Evolutionary conservation across 2,113 vertebrate species (phyloP).

Genomic region (Ciconia stormi): DNA sequence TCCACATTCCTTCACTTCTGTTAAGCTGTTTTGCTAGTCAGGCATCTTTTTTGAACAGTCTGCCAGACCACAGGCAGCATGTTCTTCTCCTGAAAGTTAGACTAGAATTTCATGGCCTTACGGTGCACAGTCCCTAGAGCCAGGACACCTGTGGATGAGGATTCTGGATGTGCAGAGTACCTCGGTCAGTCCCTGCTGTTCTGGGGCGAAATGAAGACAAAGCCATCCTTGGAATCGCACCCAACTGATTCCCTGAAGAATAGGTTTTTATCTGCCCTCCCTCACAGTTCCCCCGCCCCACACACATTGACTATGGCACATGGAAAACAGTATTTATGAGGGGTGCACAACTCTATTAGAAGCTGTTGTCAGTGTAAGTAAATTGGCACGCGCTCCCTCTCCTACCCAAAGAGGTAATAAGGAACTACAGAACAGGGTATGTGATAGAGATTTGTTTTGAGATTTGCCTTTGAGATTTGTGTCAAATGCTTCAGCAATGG

Average conservation of each 20-base stretch:
- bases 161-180: neutral
- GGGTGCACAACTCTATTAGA: neutral
- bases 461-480: neutral
- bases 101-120: neutral
- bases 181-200: neutral
- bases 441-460: neutral
- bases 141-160: rapidly evolving
- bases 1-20: neutral
- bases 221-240: neutral
- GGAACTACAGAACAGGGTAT: neutral
- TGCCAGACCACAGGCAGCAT: neutral
- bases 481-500: neutral
- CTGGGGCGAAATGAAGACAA: neutral
- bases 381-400: rapidly evolving
- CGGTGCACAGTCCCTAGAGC: neutral
- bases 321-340: neutral
- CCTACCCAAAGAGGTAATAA: neutral
- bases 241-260: neutral
- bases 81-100: neutral
- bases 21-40: neutral
- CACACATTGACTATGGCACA: neutral
- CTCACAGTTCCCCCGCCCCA: too few relatives aligned
- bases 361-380: neutral
- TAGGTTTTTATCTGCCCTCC: neutral
- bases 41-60: neutral